Conservation (phyloP, 2,113 vertebrate species). For the Probosciger aterrimus region DNA sequence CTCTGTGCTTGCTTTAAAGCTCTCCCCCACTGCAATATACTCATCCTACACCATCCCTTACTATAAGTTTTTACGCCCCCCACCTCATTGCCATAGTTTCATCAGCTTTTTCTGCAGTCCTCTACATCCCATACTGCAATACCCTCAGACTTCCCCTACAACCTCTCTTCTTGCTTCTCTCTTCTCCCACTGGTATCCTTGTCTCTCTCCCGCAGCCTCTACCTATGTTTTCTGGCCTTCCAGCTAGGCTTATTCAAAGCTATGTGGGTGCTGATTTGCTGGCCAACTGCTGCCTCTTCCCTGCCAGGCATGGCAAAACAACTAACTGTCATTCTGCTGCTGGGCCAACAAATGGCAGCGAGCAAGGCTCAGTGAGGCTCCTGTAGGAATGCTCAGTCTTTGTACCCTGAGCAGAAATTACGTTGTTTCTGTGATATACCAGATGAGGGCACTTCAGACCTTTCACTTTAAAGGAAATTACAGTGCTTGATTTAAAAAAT, state of each 20-base stretch:
- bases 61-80: neutral
- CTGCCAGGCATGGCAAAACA: neutral
- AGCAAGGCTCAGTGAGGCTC: neutral
- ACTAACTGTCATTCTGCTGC: neutral
- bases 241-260: neutral
- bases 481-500: neutral
- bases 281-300: neutral
- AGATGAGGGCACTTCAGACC: neutral
- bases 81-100: neutral
- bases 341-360: neutral
- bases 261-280: neutral
- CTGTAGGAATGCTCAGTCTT: rapidly evolving
- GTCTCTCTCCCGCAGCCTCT: neutral
- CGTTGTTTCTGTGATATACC: neutral
- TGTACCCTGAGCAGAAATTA: neutral
- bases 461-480: neutral
- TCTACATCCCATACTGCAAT: neutral
- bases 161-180: neutral
- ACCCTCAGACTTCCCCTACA: neutral
- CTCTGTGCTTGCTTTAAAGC: neutral
- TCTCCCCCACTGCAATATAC: neutral
- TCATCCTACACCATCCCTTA: neutral
- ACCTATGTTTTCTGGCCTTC: neutral
- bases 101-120: neutral
- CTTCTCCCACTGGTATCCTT: neutral